Evolutionary conservation across 2,797 vertebrate species (phyloP).

Genomic region (Ciconia nigra): DNA sequence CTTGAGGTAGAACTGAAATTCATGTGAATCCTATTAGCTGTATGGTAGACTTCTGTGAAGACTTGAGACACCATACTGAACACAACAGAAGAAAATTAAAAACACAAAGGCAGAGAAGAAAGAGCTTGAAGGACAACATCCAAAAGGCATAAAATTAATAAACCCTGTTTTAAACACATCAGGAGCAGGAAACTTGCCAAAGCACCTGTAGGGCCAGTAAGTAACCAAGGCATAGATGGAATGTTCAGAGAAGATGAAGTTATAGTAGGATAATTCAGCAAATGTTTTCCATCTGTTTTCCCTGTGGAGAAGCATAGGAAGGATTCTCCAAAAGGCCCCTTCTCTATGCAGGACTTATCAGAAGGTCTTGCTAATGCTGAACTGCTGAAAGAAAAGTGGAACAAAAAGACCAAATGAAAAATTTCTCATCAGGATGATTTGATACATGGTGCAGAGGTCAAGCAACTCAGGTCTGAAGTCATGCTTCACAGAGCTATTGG

Average conservation of each 20-base stretch:
- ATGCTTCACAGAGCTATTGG: background rate
- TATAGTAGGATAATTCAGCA: background rate
- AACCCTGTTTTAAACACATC: background rate
- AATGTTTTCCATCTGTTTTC: background rate
- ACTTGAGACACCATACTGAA: background rate
- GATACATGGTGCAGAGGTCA: background rate
- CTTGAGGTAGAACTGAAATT: background rate
- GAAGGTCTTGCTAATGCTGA: background rate
- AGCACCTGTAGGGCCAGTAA: background rate
- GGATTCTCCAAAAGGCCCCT: background rate
- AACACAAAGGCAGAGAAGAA: background rate
- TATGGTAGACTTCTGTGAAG: background rate
- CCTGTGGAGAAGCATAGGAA: background rate
- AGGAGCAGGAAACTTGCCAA: background rate
- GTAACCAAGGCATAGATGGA: background rate
- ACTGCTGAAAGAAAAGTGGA: background rate
- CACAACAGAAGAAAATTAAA: background rate
- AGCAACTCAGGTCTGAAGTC: background rate
- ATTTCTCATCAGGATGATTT: background rate
- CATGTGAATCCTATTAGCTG: background rate
- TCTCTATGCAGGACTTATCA: background rate
- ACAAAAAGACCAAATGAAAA: background rate
- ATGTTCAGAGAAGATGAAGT: background rate
- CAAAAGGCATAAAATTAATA: background rate
- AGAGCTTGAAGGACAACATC: background rate